Percentiles rank a stretch among this genome's conserved stretches.
phyloP scores from a whole-genome alignment of 2,113 vertebrate species.

The Esox niger region DNA sequence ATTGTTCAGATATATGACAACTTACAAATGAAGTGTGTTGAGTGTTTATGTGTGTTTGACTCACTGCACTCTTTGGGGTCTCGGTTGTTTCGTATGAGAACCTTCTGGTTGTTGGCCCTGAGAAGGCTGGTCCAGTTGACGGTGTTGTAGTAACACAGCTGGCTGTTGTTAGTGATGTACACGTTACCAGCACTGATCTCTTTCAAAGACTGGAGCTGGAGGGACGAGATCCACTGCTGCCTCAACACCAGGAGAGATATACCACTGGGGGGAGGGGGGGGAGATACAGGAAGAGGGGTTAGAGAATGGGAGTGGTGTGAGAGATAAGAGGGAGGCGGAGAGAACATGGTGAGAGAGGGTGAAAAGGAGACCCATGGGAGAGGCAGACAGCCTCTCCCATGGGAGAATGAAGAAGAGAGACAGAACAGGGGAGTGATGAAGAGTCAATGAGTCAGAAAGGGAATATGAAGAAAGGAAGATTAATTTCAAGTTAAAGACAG shows the following conservation, averaged over 20 bases:
- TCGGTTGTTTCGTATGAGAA: conserved; percentile 86
- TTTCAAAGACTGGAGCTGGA: conserved; percentile 90
- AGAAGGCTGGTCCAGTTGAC: conserved; percentile 96
- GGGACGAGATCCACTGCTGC: conserved; percentile 90
- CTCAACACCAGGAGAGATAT: conserved; percentile 96
- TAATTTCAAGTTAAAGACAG: no score
- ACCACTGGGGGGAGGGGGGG: conserved; percentile 71
- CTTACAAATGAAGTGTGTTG: background rate
- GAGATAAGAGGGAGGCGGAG: background rate
- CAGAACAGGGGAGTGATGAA: background rate
- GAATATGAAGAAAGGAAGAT: background rate
- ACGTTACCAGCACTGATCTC: conserved; percentile 97
- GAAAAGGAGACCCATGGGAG: conserved; percentile 4
- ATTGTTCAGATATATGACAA: no score
- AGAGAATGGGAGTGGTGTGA: background rate
- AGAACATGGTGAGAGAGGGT: background rate
- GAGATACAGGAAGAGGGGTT: conserved; percentile 11
- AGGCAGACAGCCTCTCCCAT: background rate
- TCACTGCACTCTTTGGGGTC: conserved; percentile 90
- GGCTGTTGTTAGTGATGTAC: conserved; percentile 94
- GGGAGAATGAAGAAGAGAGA: background rate
- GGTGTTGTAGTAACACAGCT: conserved; percentile 93
- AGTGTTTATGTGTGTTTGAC: conserved; percentile 49
- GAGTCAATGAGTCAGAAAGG: background rate
- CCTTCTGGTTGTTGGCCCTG: conserved; percentile 84